phyloP scores from a whole-genome alignment of 2,113 vertebrate genomes.

The Malurus elegans region DNA sequence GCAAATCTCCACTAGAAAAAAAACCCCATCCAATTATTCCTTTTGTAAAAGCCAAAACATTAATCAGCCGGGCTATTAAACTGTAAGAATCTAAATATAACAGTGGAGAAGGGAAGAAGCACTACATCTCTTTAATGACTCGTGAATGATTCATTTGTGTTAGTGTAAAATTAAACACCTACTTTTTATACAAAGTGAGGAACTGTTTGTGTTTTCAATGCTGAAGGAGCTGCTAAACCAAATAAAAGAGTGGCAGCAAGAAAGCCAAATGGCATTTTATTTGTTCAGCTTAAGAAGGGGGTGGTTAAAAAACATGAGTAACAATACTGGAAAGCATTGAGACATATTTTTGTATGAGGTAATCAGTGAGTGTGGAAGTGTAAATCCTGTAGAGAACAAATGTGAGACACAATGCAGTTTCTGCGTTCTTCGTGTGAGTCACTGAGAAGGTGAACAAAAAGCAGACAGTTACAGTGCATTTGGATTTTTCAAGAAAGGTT shows the following conservation, averaged over 20 bases:
- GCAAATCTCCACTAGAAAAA: not conserved
- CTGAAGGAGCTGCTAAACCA: not conserved
- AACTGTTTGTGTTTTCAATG: not conserved
- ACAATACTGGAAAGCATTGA: not conserved
- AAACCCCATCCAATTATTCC: not conserved
- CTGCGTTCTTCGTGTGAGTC: not conserved
- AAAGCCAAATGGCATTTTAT: not conserved
- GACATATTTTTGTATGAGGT: not conserved
- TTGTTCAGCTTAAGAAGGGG: not conserved
- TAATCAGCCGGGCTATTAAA: not conserved
- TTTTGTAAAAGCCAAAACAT: not conserved
- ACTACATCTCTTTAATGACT: not conserved
- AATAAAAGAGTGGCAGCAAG: not conserved
- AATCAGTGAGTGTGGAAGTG: not conserved
- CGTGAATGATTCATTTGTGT: not conserved
- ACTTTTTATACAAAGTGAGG: not conserved
- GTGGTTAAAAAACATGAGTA: not conserved
- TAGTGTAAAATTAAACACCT: constrained; percentile 14
- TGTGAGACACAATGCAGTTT: not conserved
- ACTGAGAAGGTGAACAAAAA: not conserved
- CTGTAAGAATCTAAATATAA: not conserved
- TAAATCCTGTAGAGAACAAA: not conserved
- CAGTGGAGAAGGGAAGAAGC: not conserved
- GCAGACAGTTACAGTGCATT: not conserved
- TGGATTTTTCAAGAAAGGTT: not conserved